phyloP scores from a whole-genome alignment of 2,113 vertebrate genomes.

The Gallinago media region DNA sequence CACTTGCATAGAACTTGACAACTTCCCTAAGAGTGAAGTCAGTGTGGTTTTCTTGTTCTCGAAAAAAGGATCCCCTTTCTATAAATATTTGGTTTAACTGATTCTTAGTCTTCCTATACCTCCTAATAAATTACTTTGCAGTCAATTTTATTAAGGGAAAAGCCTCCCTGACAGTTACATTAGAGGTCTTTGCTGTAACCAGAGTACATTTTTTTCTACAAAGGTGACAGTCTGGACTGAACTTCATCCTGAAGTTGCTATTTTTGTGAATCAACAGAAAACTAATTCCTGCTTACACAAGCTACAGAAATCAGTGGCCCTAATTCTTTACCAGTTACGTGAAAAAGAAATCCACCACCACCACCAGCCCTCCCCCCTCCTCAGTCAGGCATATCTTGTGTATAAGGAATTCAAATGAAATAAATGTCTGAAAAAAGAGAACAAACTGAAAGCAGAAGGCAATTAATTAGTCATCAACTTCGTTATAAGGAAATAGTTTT shows the following conservation, averaged over 20 bases:
- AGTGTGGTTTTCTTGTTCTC: background rate
- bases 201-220: background rate
- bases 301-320: background rate
- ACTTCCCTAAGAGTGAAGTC: background rate
- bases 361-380: rapidly evolving
- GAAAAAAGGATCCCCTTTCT: background rate
- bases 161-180: background rate
- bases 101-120: background rate
- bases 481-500: background rate
- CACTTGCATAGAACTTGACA: background rate
- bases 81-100: background rate
- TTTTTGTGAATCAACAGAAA: background rate
- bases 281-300: background rate
- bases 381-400: background rate
- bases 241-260: background rate
- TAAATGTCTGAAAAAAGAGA: background rate
- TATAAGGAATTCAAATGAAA: background rate
- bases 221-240: background rate
- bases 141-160: background rate
- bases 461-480: background rate
- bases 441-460: background rate
- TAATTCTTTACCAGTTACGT: background rate
- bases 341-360: background rate
- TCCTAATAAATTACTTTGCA: background rate
- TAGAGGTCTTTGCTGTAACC: background rate